Evolutionary conservation across 2,797 vertebrate species (phyloP).

Genomic region (Eleutherodactylus coqui): DNA sequence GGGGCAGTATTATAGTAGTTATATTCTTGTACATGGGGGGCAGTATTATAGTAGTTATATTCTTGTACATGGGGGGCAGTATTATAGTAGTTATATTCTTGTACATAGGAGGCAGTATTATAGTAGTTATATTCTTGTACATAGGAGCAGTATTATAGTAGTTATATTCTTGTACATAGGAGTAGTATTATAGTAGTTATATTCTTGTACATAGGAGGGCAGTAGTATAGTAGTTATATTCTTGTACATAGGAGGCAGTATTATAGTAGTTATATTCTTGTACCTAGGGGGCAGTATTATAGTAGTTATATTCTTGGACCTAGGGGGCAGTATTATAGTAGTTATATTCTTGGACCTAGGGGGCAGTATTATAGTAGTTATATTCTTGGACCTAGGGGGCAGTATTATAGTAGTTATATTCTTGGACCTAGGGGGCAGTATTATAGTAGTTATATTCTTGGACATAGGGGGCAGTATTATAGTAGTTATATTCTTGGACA

Average conservation of each 20-base stretch:
- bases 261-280: background rate
- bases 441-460: too few species aligned
- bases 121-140: conserved; percentile 13
- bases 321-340: too few species aligned
- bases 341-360: too few species aligned
- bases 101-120: background rate
- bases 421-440: too few species aligned
- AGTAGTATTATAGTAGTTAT: conserved; percentile 1
- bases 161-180: conserved; percentile 13
- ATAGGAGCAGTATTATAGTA: conserved; percentile 11
- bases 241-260: background rate
- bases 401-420: too few species aligned
- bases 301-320: too few species aligned
- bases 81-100: conserved; percentile 20
- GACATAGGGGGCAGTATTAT: too few species aligned
- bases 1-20: background rate
- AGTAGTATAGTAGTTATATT: background rate
- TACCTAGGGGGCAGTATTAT: too few species aligned
- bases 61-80: background rate
- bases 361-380: too few species aligned
- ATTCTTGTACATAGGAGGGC: background rate
- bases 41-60: background rate
- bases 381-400: too few species aligned
- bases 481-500: too few species aligned
- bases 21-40: background rate